These are phyloP conservation scores for Passer montanus DNA, from an alignment of 2,113 vertebrate genomes.

Conservation along the genomic window DNA sequence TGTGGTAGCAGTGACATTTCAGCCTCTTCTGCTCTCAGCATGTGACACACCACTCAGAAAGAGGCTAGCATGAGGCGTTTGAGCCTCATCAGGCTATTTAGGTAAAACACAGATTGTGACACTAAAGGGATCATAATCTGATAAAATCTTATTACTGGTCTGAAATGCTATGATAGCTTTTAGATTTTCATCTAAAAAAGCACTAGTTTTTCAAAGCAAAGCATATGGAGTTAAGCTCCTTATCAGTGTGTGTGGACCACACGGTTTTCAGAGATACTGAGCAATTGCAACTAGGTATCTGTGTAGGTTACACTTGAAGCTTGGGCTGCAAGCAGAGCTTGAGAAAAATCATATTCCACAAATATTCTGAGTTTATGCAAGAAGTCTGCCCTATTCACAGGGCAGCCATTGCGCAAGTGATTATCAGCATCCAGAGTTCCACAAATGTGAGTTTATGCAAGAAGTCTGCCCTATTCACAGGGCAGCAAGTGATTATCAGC, in stretches of 20 bases:
- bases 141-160: background rate
- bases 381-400: background rate
- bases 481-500: background rate
- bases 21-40: background rate
- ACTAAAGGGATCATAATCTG: background rate
- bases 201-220: background rate
- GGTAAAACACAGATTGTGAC: background rate
- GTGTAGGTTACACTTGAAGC: background rate
- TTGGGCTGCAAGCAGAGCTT: background rate
- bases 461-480: background rate
- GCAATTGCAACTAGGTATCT: background rate
- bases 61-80: background rate
- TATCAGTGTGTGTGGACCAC: background rate
- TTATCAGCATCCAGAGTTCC: background rate
- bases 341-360: background rate
- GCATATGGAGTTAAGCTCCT: background rate
- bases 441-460: background rate
- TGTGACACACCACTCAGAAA: background rate
- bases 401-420: background rate
- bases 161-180: background rate
- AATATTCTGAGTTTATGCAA: background rate
- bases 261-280: background rate
- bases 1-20: background rate
- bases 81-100: background rate
- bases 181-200: background rate